A percentile compares a stretch with the other conserved stretches of the same genome.
Conservation (phyloP, 2,113 vertebrate species). For the Callipepla californica region DNA sequence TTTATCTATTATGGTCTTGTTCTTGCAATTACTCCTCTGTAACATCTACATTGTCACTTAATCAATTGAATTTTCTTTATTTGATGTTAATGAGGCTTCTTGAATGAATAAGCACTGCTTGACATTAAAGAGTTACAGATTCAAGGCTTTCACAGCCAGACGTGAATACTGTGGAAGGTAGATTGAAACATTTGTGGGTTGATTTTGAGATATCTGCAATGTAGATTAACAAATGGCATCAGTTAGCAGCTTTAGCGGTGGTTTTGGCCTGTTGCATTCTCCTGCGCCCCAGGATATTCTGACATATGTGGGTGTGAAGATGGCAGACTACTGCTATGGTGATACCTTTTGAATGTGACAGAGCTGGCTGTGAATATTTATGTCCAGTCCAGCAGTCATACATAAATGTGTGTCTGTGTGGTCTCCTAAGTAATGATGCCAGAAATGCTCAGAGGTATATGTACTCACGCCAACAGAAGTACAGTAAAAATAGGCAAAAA, state of each 20-base stretch:
- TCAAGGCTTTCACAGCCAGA: background rate
- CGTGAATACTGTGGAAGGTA: background rate
- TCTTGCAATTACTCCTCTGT: background rate
- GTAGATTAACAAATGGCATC: background rate
- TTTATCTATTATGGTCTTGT: background rate
- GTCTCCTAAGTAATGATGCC: background rate
- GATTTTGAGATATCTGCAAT: background rate
- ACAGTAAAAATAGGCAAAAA: background rate
- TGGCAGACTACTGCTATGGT: background rate
- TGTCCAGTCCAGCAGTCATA: background rate
- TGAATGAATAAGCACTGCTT: background rate
- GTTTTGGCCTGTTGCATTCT: background rate
- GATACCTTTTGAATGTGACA: background rate
- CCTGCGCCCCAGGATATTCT: background rate
- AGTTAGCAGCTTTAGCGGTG: background rate
- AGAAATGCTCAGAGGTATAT: background rate
- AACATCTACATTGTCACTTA: background rate
- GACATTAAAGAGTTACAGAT: background rate
- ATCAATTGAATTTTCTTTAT: background rate
- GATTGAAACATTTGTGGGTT: background rate
- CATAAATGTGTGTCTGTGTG: background rate
- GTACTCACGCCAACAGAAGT: background rate
- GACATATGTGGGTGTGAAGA: accelerated
- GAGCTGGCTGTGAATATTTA: background rate
- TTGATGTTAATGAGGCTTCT: background rate